These are phyloP conservation scores for Peromyscus californicus DNA, from an alignment of 2,113 vertebrate genomes.

Conservation along the genomic window DNA sequence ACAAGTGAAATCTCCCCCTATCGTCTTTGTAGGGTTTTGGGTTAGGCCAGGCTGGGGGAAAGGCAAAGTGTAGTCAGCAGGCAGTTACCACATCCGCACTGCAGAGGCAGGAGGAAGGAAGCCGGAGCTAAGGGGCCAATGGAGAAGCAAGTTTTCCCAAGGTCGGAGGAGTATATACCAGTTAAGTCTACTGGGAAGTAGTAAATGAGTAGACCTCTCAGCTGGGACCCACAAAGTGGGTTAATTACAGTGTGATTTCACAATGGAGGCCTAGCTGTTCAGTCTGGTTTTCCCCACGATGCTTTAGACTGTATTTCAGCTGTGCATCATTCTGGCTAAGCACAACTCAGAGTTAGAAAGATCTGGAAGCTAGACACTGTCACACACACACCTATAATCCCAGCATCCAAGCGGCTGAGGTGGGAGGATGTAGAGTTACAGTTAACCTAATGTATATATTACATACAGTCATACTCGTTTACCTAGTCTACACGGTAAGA, in stretches of 20 bases:
- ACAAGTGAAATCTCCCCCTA: neutral
- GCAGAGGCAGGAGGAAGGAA: neutral
- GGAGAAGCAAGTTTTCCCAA: neutral
- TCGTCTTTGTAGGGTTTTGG: neutral
- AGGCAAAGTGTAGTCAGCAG: neutral
- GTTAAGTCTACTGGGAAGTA: neutral
- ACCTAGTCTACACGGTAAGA: neutral
- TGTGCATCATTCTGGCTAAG: neutral
- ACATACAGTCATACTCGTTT: neutral
- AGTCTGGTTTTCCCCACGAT: neutral
- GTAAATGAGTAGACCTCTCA: neutral
- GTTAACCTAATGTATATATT: accelerated
- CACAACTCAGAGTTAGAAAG: neutral
- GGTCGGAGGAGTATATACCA: neutral
- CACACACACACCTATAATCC: neutral
- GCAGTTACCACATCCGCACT: neutral
- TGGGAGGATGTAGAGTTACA: neutral
- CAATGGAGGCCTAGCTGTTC: neutral
- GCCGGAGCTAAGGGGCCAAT: neutral
- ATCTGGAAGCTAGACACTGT: neutral
- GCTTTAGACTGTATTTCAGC: neutral
- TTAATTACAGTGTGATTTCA: neutral
- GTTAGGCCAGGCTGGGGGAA: neutral
- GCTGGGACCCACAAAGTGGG: neutral
- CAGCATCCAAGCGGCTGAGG: neutral